These are phyloP conservation scores for Squalus acanthias DNA, from an alignment of 2,797 vertebrate genomes.

Conservation along the genomic window DNA sequence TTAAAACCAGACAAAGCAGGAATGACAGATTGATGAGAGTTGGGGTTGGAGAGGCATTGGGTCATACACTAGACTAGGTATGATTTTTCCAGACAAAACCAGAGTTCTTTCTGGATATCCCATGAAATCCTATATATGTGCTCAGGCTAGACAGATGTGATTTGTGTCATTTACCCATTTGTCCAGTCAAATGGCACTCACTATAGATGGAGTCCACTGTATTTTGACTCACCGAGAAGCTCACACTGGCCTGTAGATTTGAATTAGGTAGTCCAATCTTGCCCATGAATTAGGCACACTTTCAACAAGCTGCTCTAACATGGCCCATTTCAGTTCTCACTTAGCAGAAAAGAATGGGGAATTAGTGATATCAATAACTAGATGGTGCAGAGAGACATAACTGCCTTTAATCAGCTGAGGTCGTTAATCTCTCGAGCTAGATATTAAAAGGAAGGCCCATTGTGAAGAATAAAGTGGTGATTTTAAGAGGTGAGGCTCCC, in stretches of 20 bases:
- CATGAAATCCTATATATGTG: background rate
- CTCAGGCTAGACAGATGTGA: background rate
- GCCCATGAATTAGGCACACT: background rate
- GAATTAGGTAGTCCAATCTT: background rate
- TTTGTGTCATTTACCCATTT: background rate
- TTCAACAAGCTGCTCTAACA: background rate
- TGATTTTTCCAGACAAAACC: background rate
- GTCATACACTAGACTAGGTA: background rate
- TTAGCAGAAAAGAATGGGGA: background rate
- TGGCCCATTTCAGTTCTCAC: background rate
- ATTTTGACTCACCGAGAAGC: background rate
- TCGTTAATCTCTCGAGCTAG: background rate
- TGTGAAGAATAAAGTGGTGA: background rate
- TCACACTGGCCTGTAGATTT: background rate
- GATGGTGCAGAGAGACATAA: background rate
- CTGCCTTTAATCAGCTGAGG: background rate
- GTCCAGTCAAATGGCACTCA: background rate
- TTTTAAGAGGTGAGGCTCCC: background rate
- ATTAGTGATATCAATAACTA: background rate
- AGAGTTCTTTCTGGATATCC: background rate
- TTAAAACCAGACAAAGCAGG: background rate
- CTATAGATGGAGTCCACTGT: background rate
- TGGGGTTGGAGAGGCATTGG: background rate
- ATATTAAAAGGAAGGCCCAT: background rate
- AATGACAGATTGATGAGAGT: background rate